Evolutionary conservation across 2,888 invertebrate species (phyloP).

Genomic region (Ormyrus thymus): DNA sequence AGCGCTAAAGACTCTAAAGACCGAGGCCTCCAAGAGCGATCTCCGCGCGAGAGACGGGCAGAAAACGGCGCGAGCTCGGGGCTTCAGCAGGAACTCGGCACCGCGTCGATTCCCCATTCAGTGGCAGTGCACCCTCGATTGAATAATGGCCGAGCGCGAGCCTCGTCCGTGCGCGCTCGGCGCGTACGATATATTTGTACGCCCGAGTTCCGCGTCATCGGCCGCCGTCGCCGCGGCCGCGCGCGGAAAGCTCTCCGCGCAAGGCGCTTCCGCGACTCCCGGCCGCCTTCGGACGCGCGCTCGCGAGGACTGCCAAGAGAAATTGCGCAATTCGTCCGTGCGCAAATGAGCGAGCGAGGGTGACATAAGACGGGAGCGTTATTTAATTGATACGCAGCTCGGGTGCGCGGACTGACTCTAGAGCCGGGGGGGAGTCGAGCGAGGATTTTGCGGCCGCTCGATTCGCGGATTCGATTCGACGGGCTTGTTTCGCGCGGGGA

Average conservation of each 20-base stretch:
- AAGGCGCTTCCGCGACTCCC: constrained; percentile 45
- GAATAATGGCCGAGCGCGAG: constrained; percentile 15
- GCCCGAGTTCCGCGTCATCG: constrained; percentile 32
- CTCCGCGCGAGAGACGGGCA: too few species aligned
- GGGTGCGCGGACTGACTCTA: too few species aligned
- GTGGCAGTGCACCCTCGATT: constrained; percentile 7
- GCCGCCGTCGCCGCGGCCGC: not conserved
- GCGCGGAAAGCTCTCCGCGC: not conserved
- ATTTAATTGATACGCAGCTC: constrained; percentile 31
- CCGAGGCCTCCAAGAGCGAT: too few species aligned
- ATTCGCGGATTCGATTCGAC: too few species aligned
- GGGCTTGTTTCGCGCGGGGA: too few species aligned
- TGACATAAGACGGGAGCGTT: constrained; percentile 36
- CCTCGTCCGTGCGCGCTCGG: too few species aligned
- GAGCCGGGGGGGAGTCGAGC: too few species aligned
- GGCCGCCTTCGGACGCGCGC: not conserved
- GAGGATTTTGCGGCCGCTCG: too few species aligned
- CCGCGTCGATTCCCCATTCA: constrained; percentile 1
- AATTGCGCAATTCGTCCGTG: constrained; percentile 40
- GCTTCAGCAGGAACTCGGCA: too few species aligned
- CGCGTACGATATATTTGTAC: not conserved
- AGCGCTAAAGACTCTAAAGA: too few species aligned
- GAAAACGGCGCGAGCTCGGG: too few species aligned
- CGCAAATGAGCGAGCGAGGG: not conserved
- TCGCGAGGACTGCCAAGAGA: constrained; percentile 28